Evolutionary conservation across 2,797 vertebrate genomes (phyloP).

Genomic region (Sus cebifrons): DNA sequence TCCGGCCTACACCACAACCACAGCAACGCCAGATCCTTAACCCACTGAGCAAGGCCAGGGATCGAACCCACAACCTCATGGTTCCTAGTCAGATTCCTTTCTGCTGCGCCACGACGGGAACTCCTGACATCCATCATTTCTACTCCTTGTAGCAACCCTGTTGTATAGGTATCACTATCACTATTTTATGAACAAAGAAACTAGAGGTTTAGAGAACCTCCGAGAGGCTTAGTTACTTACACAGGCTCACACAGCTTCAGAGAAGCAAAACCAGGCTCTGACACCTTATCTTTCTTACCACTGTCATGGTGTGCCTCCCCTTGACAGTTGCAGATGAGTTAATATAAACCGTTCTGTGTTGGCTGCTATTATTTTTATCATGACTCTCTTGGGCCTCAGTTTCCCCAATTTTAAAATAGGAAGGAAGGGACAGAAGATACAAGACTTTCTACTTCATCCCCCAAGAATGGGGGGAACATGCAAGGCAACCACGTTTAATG

Average conservation of each 20-base stretch:
- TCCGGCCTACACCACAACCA: too few species aligned
- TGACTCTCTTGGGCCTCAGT: slow-evolving; percentile 25
- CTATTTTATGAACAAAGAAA: slow-evolving; percentile 22
- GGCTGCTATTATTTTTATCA: not conserved
- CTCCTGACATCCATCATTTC: not conserved
- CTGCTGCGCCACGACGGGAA: too few species aligned
- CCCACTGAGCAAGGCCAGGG: too few species aligned
- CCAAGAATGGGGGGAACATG: not conserved
- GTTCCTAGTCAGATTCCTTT: too few species aligned
- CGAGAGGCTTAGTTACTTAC: not conserved
- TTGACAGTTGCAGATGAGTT: slow-evolving; percentile 9
- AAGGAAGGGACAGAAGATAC: not conserved
- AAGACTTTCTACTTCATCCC: slow-evolving; percentile 39
- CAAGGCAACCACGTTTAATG: not conserved
- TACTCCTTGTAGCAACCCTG: not conserved
- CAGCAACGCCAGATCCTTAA: too few species aligned
- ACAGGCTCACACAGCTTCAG: slow-evolving; percentile 3
- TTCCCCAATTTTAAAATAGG: slow-evolving; percentile 55
- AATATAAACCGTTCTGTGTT: not conserved
- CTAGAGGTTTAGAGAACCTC: not conserved
- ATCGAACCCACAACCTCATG: too few species aligned
- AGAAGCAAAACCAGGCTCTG: not conserved
- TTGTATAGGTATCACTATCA: not conserved
- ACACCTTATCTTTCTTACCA: not conserved
- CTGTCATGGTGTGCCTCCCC: not conserved